Evolutionary conservation across 2,888 invertebrate species (phyloP).

Genomic region (Spicauda simplicius): DNA sequence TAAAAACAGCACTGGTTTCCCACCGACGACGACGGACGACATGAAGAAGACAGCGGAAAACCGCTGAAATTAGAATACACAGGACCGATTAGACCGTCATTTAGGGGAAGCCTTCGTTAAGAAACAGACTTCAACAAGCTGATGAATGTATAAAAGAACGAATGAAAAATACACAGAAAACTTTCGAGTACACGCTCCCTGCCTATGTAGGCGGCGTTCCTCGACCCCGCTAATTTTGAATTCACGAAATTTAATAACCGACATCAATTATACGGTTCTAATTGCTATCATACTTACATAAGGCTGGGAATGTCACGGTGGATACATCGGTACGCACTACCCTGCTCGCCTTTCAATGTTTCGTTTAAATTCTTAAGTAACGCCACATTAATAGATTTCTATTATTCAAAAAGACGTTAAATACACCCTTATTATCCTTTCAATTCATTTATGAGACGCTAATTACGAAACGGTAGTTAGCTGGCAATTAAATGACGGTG

Average conservation of each 20-base stretch:
- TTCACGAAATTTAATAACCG: constrained; percentile 69
- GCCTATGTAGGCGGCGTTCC: constrained; percentile 47
- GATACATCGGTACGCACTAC: constrained; percentile 37
- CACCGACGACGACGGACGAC: too few relatives aligned
- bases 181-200: not conserved
- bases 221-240: constrained; percentile 60
- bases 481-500: constrained; percentile 77
- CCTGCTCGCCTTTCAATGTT: constrained; percentile 49
- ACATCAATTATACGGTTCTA: constrained; percentile 69
- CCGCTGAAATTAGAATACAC: too few relatives aligned
- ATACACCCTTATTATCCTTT: constrained; percentile 73
- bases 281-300: constrained; percentile 54
- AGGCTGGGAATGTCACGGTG: constrained; percentile 49
- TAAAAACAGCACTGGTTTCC: too few relatives aligned
- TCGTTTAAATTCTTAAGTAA: constrained; percentile 54
- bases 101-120: too few relatives aligned
- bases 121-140: too few relatives aligned
- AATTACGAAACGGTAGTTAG: constrained; percentile 74
- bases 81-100: too few relatives aligned
- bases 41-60: too few relatives aligned
- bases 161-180: too few relatives aligned
- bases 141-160: too few relatives aligned
- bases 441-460: constrained; percentile 71
- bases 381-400: constrained; percentile 58
- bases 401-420: constrained; percentile 62